phyloP scores from a whole-genome alignment of 2,797 vertebrate species.

The Lophotriccus pileatus region DNA sequence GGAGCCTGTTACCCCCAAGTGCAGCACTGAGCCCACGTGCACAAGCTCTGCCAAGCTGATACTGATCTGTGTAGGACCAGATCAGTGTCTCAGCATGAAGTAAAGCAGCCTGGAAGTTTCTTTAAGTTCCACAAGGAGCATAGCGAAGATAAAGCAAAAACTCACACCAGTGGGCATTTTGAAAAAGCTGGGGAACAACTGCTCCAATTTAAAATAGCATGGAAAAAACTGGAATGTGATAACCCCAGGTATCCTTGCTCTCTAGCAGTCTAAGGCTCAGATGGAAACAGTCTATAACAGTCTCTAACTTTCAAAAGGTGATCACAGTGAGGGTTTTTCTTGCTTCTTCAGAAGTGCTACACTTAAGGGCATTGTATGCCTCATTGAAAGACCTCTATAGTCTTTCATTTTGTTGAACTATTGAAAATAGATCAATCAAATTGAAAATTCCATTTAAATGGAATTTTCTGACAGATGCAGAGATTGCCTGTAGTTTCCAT shows the following conservation, averaged over 20 bases:
- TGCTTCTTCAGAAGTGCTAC: not conserved
- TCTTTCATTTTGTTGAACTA: constrained; percentile 15
- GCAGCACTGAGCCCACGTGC: fast-evolving
- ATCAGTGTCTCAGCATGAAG: not conserved
- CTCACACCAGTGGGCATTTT: not conserved
- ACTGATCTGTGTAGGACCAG: not conserved
- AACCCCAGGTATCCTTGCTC: not conserved
- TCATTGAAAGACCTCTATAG: not conserved
- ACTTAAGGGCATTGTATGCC: not conserved
- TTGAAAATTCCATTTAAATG: not conserved
- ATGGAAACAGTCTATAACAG: not conserved
- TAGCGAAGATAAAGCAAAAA: not conserved
- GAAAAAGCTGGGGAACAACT: not conserved
- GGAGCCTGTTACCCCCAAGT: not conserved
- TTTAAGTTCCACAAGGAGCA: not conserved
- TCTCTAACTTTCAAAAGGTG: not conserved
- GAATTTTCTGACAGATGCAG: constrained; percentile 11
- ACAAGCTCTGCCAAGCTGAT: not conserved
- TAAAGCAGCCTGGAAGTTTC: not conserved
- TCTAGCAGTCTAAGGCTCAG: not conserved
- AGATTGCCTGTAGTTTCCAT: not conserved
- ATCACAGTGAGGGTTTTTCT: not conserved
- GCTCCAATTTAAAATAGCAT: not conserved
- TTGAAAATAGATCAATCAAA: not conserved
- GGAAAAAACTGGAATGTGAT: not conserved